Conservation (phyloP, 92 coral and sea anemone genomes). For the Hydrozoanthus gracilis region DNA sequence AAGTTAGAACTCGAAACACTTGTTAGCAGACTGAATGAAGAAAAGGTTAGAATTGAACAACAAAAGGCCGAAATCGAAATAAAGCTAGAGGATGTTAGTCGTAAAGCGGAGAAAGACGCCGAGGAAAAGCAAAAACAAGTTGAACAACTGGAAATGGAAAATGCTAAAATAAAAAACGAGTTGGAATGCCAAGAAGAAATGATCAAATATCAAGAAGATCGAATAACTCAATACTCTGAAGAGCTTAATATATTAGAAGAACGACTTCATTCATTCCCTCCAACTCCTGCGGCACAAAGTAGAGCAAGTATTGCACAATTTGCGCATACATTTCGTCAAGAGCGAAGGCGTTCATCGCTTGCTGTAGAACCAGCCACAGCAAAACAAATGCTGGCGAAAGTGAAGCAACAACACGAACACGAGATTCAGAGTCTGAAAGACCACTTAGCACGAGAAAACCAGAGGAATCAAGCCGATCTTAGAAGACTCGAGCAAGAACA, state of each 20-base stretch:
- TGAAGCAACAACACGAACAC: conserved; percentile 84
- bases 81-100: conserved; percentile 67
- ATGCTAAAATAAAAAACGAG: conserved; percentile 73
- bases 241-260: conserved; percentile 83
- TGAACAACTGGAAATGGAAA: conserved; percentile 71
- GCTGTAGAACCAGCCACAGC: conserved; percentile 86
- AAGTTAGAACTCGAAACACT: conserved; percentile 63
- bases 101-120: conserved; percentile 68
- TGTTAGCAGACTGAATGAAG: conserved; percentile 57
- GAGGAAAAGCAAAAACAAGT: conserved; percentile 64
- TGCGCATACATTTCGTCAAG: conserved; percentile 65
- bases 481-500: conserved; percentile 87
- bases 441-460: conserved; percentile 77
- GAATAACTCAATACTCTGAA: conserved; percentile 84
- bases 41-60: conserved; percentile 77
- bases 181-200: conserved; percentile 96
- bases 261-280: conserved; percentile 63
- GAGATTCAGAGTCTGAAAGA: conserved; percentile 89
- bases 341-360: conserved; percentile 66
- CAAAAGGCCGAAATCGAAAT: conserved; percentile 79
- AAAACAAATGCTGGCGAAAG: conserved; percentile 94
- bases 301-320: conserved; percentile 77
- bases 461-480: conserved; percentile 84
- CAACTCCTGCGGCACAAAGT: conserved; percentile 83
- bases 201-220: conserved; percentile 93